Conservation (phyloP, 2,113 vertebrate species). For the Tiliqua scincoides region DNA sequence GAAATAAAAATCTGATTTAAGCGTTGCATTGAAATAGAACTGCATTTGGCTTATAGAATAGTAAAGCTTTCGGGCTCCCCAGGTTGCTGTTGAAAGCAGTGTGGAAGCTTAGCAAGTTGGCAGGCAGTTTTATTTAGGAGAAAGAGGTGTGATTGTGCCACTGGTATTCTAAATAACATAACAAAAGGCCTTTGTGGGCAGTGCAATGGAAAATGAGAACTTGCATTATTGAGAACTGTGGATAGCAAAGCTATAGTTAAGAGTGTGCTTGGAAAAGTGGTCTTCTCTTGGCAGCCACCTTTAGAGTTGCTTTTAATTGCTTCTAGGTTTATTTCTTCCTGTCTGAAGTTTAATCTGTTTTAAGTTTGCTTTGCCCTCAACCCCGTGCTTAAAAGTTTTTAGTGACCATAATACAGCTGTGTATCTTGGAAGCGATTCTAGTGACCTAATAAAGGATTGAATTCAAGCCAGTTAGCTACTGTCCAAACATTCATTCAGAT, state of each 20-base stretch:
- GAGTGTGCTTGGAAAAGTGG: neutral
- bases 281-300: neutral
- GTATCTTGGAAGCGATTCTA: constrained; percentile 20
- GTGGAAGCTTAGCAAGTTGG: constrained; percentile 13
- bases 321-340: neutral
- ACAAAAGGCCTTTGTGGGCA: neutral
- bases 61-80: neutral
- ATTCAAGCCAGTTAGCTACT: constrained; percentile 59
- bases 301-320: neutral
- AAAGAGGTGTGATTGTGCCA: neutral
- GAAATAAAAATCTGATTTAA: neutral
- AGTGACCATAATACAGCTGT: constrained; percentile 41
- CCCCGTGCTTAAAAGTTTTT: constrained; percentile 19
- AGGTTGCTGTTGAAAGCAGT: neutral
- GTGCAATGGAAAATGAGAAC: neutral
- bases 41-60: neutral
- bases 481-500: constrained; percentile 62
- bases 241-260: neutral
- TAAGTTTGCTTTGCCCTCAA: constrained; percentile 29
- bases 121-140: neutral
- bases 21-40: constrained; percentile 6
- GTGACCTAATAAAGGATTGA: constrained; percentile 53
- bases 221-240: neutral
- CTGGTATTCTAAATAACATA: constrained; percentile 9
- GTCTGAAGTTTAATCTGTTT: neutral